Conservation (phyloP, 2,888 invertebrate species). For the Phania funesta region DNA sequence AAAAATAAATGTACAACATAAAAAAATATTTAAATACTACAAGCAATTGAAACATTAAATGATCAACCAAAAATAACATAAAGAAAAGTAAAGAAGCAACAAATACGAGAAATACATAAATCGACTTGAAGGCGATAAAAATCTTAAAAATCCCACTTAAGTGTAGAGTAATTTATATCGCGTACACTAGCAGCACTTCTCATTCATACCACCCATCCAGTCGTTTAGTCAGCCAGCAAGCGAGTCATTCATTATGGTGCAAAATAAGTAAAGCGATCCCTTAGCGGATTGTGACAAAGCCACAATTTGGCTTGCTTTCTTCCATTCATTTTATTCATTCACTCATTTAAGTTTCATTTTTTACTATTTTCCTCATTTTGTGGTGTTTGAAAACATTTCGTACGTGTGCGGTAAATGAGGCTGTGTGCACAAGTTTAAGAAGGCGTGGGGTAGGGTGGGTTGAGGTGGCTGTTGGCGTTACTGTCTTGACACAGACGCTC, state of each 20-base stretch:
- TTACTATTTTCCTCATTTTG: slow-evolving; percentile 13
- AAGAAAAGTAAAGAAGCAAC: slow-evolving; percentile 48
- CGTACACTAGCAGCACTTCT: slow-evolving; percentile 38
- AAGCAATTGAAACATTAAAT: slow-evolving; percentile 66
- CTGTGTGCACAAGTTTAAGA: slow-evolving; percentile 14
- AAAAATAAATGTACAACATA: slow-evolving; percentile 18
- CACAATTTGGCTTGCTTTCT: slow-evolving; percentile 69
- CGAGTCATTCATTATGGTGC: slow-evolving; percentile 52
- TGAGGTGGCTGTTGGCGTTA: slow-evolving; percentile 23
- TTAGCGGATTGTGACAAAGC: slow-evolving; percentile 69
- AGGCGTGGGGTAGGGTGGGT: background rate
- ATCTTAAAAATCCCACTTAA: slow-evolving; percentile 80
- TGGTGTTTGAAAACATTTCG: slow-evolving; percentile 34
- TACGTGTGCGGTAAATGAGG: slow-evolving; percentile 55
- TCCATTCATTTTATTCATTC: slow-evolving; percentile 3
- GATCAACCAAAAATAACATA: slow-evolving; percentile 49
- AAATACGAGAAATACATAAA: slow-evolving; percentile 52
- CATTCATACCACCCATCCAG: slow-evolving; percentile 1
- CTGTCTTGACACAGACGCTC: slow-evolving; percentile 71
- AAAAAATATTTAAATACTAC: slow-evolving; percentile 34
- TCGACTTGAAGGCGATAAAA: slow-evolving; percentile 74
- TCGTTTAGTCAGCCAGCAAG: slow-evolving; percentile 32
- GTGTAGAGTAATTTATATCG: slow-evolving; percentile 79
- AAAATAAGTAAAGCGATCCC: slow-evolving; percentile 44
- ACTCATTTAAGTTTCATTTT: background rate